phyloP scores from a whole-genome alignment of 2,888 invertebrate species.

The Carpatolechia fugitivella region DNA sequence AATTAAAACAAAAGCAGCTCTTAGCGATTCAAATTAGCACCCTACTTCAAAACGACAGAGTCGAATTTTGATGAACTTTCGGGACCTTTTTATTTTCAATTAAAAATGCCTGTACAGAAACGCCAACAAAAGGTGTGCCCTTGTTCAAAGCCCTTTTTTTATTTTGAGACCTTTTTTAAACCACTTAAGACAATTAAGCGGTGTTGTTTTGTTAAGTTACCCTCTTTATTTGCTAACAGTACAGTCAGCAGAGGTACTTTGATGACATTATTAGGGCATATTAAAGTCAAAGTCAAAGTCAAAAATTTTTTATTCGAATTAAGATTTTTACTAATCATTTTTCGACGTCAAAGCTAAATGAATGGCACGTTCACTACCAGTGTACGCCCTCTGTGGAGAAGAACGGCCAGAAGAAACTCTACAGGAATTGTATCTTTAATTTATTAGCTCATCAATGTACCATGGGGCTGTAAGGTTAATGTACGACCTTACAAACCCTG shows the following conservation, averaged over 20 bases:
- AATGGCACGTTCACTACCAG: too few species aligned
- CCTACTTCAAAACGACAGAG: slow-evolving; percentile 12
- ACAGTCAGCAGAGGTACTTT: neutral
- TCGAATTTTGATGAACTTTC: slow-evolving; percentile 20
- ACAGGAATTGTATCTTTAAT: too few species aligned
- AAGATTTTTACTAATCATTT: too few species aligned
- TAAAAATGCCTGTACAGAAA: slow-evolving; percentile 31
- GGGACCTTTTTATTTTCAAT: slow-evolving; percentile 22
- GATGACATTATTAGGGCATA: neutral
- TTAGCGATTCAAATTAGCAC: neutral
- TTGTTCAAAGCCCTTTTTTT: slow-evolving; percentile 41
- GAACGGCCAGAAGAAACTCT: too few species aligned
- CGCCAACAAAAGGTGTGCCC: slow-evolving; percentile 45
- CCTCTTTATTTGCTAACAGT: slow-evolving; percentile 23
- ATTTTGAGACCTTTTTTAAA: slow-evolving; percentile 37
- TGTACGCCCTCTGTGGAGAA: too few species aligned
- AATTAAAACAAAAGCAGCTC: neutral
- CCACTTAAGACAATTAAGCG: slow-evolving; percentile 62
- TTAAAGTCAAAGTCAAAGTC: too few species aligned
- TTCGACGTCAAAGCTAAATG: too few species aligned
- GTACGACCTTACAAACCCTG: too few species aligned
- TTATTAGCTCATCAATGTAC: too few species aligned
- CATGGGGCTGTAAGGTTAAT: too few species aligned
- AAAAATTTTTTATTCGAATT: too few species aligned
- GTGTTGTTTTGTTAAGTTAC: slow-evolving; percentile 39